These are phyloP conservation scores for Sympetrum striolatum DNA, from an alignment of 2,888 invertebrate genomes.

Conservation along the genomic window DNA sequence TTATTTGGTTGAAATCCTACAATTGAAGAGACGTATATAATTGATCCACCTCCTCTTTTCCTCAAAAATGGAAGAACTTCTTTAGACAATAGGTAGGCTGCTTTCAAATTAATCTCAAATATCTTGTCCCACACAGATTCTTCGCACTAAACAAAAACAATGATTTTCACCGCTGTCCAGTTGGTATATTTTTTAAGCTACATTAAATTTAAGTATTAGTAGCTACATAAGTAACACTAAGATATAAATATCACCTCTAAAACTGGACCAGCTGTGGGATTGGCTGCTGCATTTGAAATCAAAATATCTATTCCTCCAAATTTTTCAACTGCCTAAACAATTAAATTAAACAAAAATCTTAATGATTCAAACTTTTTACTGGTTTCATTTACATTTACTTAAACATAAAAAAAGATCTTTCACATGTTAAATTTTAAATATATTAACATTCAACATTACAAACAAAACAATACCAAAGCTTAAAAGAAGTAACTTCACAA, in stretches of 20 bases:
- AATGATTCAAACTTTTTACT: too few relatives aligned
- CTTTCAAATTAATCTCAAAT: slow-evolving; percentile 94
- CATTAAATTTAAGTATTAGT: too few relatives aligned
- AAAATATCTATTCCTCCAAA: slow-evolving; percentile 92
- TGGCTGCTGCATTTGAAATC: slow-evolving; percentile 94
- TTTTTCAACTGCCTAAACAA: slow-evolving; percentile 69
- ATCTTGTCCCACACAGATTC: slow-evolving; percentile 94
- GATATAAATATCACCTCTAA: slow-evolving; percentile 67
- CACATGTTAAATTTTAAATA: too few relatives aligned
- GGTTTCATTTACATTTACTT: too few relatives aligned
- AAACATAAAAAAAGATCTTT: too few relatives aligned
- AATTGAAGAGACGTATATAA: slow-evolving; percentile 89
- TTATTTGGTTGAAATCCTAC: slow-evolving; percentile 79
- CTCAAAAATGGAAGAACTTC: slow-evolving; percentile 84
- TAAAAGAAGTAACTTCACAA: too few relatives aligned
- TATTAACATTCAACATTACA: too few relatives aligned
- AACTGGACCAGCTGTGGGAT: slow-evolving; percentile 81
- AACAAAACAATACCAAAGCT: too few relatives aligned
- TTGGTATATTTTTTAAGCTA: too few relatives aligned
- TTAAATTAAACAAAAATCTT: too few relatives aligned
- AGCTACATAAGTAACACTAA: background rate
- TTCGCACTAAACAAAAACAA: slow-evolving; percentile 65
- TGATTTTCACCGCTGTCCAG: background rate
- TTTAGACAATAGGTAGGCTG: slow-evolving; percentile 84
- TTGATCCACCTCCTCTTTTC: slow-evolving; percentile 79